phyloP scores from a whole-genome alignment of 23 tunicate species.

The Aplidium turbinatum region DNA sequence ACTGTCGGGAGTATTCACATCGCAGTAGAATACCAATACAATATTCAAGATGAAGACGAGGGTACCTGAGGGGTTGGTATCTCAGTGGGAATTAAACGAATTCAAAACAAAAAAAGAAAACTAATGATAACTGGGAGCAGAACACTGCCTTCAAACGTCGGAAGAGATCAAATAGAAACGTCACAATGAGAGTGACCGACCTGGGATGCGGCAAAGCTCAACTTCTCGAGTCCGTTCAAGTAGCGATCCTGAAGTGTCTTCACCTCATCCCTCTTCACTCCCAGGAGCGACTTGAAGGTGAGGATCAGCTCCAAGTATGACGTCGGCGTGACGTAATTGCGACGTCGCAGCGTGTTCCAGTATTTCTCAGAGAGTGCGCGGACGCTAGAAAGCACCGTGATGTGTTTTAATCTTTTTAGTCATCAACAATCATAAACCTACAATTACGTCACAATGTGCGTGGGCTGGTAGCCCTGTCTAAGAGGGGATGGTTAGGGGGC shows the following conservation, averaged over 20 bases:
- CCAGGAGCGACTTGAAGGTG: conserved; percentile 90
- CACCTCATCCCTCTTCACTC: conserved; percentile 84
- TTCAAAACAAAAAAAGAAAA: no score
- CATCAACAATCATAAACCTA: background rate
- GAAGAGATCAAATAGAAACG: no score
- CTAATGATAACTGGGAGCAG: no score
- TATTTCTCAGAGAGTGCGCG: conserved; percentile 76
- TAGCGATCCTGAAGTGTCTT: conserved; percentile 82
- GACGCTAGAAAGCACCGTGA: conserved; percentile 61
- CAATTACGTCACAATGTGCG: no score
- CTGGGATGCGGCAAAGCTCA: conserved; percentile 83
- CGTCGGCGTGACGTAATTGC: conserved; percentile 96
- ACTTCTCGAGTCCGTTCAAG: conserved; percentile 87
- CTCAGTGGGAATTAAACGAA: no score
- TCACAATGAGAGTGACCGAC: conserved; percentile 34
- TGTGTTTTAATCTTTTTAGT: background rate
- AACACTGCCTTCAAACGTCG: no score
- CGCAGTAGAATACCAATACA: no score
- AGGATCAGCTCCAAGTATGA: conserved; percentile 90
- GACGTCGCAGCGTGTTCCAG: conserved; percentile 75
- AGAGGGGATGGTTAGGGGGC: no score
- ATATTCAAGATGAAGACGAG: no score
- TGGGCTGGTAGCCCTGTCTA: no score
- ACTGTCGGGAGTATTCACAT: no score
- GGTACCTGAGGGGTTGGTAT: no score